A percentile compares a stretch with the other conserved stretches of the same genome.
Conservation (phyloP, 2,888 invertebrate species). For the Caenorhabditis becei region DNA sequence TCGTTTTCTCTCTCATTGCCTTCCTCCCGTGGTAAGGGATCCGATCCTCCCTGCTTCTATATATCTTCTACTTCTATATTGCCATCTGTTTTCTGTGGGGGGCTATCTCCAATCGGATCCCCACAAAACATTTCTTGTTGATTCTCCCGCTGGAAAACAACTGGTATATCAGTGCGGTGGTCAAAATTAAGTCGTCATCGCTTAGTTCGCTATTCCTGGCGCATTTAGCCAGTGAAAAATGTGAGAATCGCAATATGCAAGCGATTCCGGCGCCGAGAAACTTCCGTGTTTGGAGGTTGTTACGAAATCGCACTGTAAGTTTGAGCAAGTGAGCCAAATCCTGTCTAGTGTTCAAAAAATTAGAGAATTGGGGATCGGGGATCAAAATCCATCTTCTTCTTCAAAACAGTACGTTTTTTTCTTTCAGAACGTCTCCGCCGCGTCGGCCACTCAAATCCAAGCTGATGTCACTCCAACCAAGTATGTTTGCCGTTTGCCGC, state of each 20-base stretch:
- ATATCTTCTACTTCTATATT: constrained; percentile 58
- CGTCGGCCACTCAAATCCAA: constrained; percentile 65
- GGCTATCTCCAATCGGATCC: constrained; percentile 32
- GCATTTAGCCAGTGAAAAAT: constrained; percentile 52
- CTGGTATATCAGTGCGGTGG: background rate
- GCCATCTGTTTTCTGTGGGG: constrained; percentile 57
- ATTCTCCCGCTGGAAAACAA: constrained; percentile 8
- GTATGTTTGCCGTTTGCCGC: constrained; percentile 51
- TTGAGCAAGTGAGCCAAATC: background rate
- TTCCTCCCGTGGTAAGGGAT: constrained; percentile 26
- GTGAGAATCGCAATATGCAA: constrained; percentile 57
- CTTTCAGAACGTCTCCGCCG: constrained; percentile 64
- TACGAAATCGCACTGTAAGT: constrained; percentile 64
- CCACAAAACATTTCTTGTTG: constrained; percentile 13
- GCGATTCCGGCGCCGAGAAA: constrained; percentile 58
- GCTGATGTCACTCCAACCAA: constrained; percentile 65
- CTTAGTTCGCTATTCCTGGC: constrained; percentile 41
- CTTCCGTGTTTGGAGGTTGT: constrained; percentile 64
- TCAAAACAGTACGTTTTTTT: constrained; percentile 16
- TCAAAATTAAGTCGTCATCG: constrained; percentile 56
- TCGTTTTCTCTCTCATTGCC: constrained; percentile 21
- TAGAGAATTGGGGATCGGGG: no score
- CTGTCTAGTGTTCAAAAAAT: no score
- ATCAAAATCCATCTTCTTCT: constrained; percentile 1
- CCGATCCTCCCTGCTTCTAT: constrained; percentile 50